These are phyloP conservation scores for Neodiprion pinetum DNA, from an alignment of 1,140 invertebrate species.

Conservation along the genomic window DNA sequence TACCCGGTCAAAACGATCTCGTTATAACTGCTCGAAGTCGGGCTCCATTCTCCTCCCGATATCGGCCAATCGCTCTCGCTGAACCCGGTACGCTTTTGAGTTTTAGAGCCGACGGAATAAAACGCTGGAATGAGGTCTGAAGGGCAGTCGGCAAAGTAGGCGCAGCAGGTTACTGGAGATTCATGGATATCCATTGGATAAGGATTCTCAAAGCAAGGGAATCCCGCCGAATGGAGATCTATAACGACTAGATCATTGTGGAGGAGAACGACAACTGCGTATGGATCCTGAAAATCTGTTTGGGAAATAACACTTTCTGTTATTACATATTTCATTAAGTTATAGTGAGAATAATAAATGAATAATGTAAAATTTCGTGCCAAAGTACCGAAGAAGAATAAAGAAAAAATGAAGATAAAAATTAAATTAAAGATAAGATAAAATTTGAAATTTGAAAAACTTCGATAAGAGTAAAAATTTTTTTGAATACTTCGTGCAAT, in stretches of 20 bases:
- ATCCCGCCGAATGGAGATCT: slow-evolving; percentile 92
- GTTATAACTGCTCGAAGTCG: slow-evolving; percentile 91
- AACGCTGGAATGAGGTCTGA: slow-evolving; percentile 95
- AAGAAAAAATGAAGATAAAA: too few relatives aligned
- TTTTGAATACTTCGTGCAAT: too few relatives aligned
- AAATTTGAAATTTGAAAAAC: too few relatives aligned
- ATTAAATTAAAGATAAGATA: too few relatives aligned
- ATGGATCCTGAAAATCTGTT: slow-evolving; percentile 95
- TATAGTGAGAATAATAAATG: not conserved
- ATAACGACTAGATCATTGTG: slow-evolving; percentile 98
- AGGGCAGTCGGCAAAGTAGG: slow-evolving; percentile 96
- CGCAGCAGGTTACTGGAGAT: slow-evolving; percentile 94
- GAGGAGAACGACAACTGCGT: slow-evolving; percentile 95
- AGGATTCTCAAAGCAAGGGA: slow-evolving; percentile 98
- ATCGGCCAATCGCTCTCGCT: slow-evolving; percentile 97
- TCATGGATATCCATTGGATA: slow-evolving; percentile 99
- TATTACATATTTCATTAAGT: not conserved
- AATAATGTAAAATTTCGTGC: slow-evolving; percentile 8
- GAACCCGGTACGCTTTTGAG: slow-evolving; percentile 82
- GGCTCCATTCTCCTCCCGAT: slow-evolving; percentile 93
- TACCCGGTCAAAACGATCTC: slow-evolving; percentile 97
- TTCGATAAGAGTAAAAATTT: too few relatives aligned
- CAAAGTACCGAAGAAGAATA: too few relatives aligned
- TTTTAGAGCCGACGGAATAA: slow-evolving; percentile 84
- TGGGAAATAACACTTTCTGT: slow-evolving; percentile 28